Evolutionary conservation across 2,797 vertebrate genomes (phyloP).

Genomic region (Gila robusta): DNA sequence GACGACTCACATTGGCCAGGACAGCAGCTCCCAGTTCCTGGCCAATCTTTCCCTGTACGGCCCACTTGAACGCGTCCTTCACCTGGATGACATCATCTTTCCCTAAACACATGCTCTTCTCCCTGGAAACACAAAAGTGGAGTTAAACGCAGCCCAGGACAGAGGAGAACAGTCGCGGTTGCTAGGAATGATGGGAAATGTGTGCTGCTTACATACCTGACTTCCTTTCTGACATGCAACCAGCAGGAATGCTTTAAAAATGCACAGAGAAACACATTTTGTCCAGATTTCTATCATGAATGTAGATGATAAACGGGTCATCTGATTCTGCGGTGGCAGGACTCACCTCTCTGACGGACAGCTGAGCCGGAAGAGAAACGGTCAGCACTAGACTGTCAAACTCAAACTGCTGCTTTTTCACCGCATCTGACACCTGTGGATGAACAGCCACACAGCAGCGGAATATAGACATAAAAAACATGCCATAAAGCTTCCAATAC

Average conservation of each 20-base stretch:
- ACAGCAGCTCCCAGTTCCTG: constrained; percentile 86
- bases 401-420: constrained; percentile 85
- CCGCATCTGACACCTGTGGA: constrained; percentile 85
- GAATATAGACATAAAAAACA: background rate
- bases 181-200: background rate
- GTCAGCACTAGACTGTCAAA: constrained; percentile 90
- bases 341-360: constrained; percentile 93
- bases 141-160: background rate
- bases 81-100: constrained; percentile 89
- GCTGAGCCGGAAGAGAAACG: constrained; percentile 92
- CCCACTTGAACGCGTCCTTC: constrained; percentile 97
- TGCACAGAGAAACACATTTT: constrained; percentile 10
- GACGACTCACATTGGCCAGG: constrained; percentile 83
- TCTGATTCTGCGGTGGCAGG: too few relatives aligned
- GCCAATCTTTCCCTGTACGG: constrained; percentile 77
- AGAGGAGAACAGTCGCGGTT: background rate
- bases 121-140: constrained; percentile 63
- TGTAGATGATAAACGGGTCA: background rate
- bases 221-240: constrained; percentile 79
- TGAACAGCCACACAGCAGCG: background rate
- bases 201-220: constrained; percentile 66
- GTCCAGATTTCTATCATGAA: background rate
- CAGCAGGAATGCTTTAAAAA: constrained; percentile 77
- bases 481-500: background rate
- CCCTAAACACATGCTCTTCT: constrained; percentile 77